Conservation (phyloP, 1,140 invertebrate species). For the Mylabris phalerata region DNA sequence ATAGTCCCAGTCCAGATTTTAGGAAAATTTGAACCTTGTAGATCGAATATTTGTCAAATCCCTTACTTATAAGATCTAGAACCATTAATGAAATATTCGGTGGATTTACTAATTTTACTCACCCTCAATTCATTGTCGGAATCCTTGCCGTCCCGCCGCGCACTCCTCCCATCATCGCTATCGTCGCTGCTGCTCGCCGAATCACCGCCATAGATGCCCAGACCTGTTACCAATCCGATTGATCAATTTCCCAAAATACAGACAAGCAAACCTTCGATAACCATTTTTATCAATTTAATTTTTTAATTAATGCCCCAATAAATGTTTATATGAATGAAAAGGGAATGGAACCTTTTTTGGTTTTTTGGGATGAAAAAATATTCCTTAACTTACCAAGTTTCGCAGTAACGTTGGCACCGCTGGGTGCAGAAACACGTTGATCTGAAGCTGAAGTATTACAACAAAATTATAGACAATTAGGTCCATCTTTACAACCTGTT, state of each 20-base stretch:
- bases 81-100: no score
- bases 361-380: neutral
- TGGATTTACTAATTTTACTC: neutral
- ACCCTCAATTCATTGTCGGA: slow-evolving; percentile 37
- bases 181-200: slow-evolving; percentile 32
- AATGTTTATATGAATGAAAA: neutral
- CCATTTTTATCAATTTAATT: neutral
- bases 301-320: neutral
- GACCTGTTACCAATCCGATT: slow-evolving; percentile 23
- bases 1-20: no score
- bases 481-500: slow-evolving; percentile 29
- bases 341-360: neutral
- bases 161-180: slow-evolving; percentile 20
- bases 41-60: no score
- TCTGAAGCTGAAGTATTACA: slow-evolving; percentile 40
- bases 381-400: slow-evolving; percentile 35
- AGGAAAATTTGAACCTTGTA: no score
- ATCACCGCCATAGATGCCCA: slow-evolving; percentile 36
- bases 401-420: slow-evolving; percentile 35
- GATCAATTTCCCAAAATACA: neutral
- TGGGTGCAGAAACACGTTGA: slow-evolving; percentile 36
- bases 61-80: no score
- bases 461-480: slow-evolving; percentile 28
- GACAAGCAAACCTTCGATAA: no score
- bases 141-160: slow-evolving; percentile 18